Evolutionary conservation across 2,113 vertebrate genomes (phyloP).

Genomic region (Pyrgilauda ruficollis): DNA sequence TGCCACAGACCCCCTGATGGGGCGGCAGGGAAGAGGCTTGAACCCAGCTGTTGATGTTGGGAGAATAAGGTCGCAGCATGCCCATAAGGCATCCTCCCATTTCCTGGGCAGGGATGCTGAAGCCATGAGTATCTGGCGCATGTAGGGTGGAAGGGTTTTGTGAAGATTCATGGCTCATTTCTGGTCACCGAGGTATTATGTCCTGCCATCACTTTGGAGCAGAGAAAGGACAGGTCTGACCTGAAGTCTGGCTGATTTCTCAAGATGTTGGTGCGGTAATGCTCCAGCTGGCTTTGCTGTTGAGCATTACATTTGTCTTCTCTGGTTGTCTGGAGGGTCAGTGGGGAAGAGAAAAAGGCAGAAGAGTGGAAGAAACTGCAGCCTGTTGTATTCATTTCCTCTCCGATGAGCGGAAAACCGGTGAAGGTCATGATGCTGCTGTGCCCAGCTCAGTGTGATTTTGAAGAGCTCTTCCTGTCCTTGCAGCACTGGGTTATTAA

Average conservation of each 20-base stretch:
- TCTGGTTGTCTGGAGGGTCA: neutral
- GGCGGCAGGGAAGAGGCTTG: neutral
- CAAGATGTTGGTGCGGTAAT: neutral
- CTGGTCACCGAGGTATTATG: neutral
- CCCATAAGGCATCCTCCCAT: neutral
- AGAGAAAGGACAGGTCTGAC: neutral
- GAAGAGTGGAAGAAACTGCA: conserved; percentile 32
- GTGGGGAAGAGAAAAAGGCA: neutral
- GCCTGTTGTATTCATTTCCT: conserved; percentile 3
- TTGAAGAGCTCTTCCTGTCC: neutral
- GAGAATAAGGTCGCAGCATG: neutral
- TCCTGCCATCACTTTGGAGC: neutral
- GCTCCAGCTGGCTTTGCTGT: neutral
- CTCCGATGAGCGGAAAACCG: neutral
- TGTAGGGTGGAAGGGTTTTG: neutral
- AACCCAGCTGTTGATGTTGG: neutral
- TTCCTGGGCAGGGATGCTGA: neutral
- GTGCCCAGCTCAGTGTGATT: neutral
- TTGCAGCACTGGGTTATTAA: neutral
- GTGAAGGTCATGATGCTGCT: conserved; percentile 14
- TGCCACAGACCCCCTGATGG: neutral
- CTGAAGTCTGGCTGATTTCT: neutral
- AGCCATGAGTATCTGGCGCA: neutral
- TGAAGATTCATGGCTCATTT: neutral
- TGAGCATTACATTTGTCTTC: neutral